Percentiles rank a stretch among this genome's conserved stretches.
phyloP scores from a whole-genome alignment of 2,113 vertebrate species.

The Paracanthobrama guichenoti region DNA sequence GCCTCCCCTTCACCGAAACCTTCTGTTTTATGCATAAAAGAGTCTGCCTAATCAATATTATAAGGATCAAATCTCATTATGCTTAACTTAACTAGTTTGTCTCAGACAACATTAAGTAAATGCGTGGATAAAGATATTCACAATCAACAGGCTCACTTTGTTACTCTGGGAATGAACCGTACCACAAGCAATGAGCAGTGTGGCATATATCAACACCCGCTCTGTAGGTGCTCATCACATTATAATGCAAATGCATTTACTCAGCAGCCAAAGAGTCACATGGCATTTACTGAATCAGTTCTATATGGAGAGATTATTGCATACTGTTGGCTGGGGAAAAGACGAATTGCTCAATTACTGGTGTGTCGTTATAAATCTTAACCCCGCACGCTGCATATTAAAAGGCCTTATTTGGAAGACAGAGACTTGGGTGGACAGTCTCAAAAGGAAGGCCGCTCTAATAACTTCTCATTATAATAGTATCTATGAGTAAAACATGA shows the following conservation, averaged over 20 bases:
- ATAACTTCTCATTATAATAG: background rate
- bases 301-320: conserved; percentile 49
- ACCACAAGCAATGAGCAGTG: background rate
- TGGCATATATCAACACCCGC: conserved; percentile 7
- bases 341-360: conserved; percentile 51
- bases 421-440: background rate
- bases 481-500: background rate
- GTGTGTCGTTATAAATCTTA: conserved; percentile 41
- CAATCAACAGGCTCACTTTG: background rate
- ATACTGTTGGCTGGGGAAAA: conserved; percentile 39
- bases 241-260: conserved; percentile 27
- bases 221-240: conserved; percentile 20
- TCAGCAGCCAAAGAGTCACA: background rate
- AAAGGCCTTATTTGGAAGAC: conserved; percentile 29
- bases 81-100: background rate
- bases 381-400: background rate
- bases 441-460: background rate
- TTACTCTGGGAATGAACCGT: background rate
- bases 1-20: background rate
- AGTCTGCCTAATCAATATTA: conserved; percentile 15
- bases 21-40: background rate
- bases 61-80: conserved; percentile 6
- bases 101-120: conserved; percentile 7
- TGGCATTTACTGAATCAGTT: conserved; percentile 46
- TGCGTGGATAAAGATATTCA: background rate